Base-by-base conservation (phyloP, 1,140 invertebrate species). In the Dinoponera quadriceps region DNA sequence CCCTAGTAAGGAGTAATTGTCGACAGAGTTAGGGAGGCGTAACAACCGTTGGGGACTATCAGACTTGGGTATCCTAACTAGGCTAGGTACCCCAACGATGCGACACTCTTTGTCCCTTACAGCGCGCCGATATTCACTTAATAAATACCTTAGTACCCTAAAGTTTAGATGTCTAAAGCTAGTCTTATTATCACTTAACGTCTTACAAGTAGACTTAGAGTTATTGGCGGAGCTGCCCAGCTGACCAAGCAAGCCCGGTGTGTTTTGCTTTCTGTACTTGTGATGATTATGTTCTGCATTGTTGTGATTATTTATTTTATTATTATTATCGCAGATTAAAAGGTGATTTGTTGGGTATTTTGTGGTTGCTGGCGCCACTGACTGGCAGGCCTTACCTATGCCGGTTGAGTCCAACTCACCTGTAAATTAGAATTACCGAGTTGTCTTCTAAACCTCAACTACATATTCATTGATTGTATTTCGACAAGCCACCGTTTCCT, bases 31-130 rank as follows among this genome's bases (percentile, higher is more conserved):
- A 92, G 92, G 91, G 90, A 92, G 88, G 92, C 90, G 90, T 90
- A 93, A 89, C 91, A 85, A 90, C 93, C 92, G 91, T 92, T 92
- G 92, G 93, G 93, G 92, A 90, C 91, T 90, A 92, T 94, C 94
- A 94, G 94, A 94, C 94, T 94, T 94, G 94, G 92, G 93, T 94
- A 94, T 94, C 94, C 93, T 94, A 94, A 94, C 93, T 94, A 94
- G 94, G 93, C 94, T 94, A 94, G 93, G 92, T 94, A 93, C 93
- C 93, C 93, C 93, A 93, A 91, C 92, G 90, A 88, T 83, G 90
- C 90, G 82, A 89, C 88, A 88, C 88, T 86, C 89, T 90, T 92
- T 90, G 90, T 91, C 91, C 91, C 92, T 91, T 90, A 80, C 89
- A 89, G 91, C 88, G 88, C 90, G 82, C 92, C 91, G 85, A 92